Evolutionary conservation across 2,888 invertebrate genomes (phyloP).

Genomic region (Galeopsomyia nigrocyanea): DNA sequence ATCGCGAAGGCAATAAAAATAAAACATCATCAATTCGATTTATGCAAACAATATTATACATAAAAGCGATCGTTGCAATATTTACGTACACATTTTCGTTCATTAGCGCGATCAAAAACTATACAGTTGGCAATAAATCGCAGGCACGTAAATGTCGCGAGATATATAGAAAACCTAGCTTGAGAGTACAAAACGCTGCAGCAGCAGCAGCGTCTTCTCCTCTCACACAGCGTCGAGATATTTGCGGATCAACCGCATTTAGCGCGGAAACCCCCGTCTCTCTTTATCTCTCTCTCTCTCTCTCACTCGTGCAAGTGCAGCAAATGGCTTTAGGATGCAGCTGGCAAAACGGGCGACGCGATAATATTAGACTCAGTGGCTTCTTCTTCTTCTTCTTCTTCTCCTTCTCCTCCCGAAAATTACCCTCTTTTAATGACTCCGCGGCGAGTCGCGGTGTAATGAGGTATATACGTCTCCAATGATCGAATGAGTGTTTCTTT

Average conservation of each 20-base stretch:
- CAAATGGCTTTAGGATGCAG: conserved; percentile 44
- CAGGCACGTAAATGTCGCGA: conserved; percentile 16
- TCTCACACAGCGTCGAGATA: conserved; percentile 23
- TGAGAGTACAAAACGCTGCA: no score
- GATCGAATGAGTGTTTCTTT: no score
- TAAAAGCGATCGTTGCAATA: no score
- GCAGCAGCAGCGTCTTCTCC: no score
- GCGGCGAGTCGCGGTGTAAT: no score
- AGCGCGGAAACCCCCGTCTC: conserved; percentile 33
- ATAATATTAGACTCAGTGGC: conserved; percentile 41
- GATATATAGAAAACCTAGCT: no score
- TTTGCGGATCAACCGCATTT: conserved; percentile 45
- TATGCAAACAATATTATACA: no score
- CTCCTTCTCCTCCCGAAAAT: conserved; percentile 28
- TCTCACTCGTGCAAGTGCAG: neutral
- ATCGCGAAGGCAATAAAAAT: no score
- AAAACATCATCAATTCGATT: no score
- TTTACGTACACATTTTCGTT: neutral
- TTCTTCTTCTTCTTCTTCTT: conserved; percentile 31
- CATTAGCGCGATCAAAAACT: conserved; percentile 8
- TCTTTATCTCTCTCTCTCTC: neutral
- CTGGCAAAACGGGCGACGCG: conserved; percentile 39
- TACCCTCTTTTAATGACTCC: neutral
- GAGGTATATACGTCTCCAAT: no score
- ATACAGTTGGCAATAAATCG: neutral